phyloP scores from a whole-genome alignment of 2,113 vertebrate species.

The Rhinoptilus africanus region DNA sequence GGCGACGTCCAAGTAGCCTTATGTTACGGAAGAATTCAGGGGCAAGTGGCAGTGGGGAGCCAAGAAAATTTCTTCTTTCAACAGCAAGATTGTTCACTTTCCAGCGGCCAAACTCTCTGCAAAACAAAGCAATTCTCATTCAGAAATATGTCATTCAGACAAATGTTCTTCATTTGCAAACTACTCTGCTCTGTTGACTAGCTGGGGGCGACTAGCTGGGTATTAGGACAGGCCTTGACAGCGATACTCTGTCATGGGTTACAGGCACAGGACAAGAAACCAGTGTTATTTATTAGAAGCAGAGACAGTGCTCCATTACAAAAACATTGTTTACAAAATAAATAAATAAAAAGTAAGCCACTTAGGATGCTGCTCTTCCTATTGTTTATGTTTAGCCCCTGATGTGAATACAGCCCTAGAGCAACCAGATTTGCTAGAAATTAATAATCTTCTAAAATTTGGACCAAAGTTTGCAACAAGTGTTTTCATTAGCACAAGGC shows the following conservation, averaged over 20 bases:
- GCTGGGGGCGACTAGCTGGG: neutral
- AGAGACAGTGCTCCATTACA: neutral
- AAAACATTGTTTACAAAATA: neutral
- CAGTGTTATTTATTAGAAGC: constrained; percentile 6
- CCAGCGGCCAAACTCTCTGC: constrained; percentile 96
- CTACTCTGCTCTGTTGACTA: neutral
- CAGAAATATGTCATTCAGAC: constrained; percentile 32
- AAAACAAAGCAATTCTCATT: constrained; percentile 69
- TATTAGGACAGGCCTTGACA: neutral
- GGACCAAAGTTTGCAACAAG: neutral
- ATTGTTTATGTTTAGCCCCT: neutral
- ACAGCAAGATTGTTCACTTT: constrained; percentile 97
- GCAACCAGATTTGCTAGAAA: neutral
- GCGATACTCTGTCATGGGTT: neutral
- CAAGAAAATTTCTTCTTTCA: constrained; percentile 91
- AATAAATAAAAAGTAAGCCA: neutral
- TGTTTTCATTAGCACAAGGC: neutral
- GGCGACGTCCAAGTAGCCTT: constrained; percentile 89
- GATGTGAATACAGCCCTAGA: neutral
- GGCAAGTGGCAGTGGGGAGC: constrained; percentile 89
- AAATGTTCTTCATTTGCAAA: constrained; percentile 61
- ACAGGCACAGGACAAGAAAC: neutral
- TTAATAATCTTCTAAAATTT: neutral
- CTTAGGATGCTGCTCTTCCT: neutral
- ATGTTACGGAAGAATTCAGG: constrained; percentile 96